Conservation (phyloP, 2,888 invertebrate genomes). For the Cinara cedri region DNA sequence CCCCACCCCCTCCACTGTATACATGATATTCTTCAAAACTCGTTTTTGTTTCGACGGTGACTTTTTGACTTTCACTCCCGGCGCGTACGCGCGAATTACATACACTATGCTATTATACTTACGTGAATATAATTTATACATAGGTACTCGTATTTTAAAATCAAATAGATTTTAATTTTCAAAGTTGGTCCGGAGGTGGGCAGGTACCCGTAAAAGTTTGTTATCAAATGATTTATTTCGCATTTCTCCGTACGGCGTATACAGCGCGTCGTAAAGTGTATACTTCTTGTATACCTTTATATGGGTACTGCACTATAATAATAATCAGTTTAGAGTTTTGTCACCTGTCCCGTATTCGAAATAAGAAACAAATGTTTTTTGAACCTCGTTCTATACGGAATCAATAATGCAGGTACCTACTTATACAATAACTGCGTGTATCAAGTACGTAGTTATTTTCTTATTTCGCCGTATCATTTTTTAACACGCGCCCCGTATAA, state of each 20-base stretch:
- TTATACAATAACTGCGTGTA: no score
- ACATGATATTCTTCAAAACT: conserved; percentile 17
- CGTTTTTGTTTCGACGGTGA: conserved; percentile 6
- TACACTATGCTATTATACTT: no score
- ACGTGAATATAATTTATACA: no score
- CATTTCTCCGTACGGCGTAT: no score
- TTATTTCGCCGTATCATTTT: no score
- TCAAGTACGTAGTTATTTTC: no score
- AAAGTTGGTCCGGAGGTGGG: not conserved
- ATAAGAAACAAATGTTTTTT: conserved; percentile 10
- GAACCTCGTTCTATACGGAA: not conserved
- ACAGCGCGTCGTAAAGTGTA: no score
- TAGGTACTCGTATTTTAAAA: not conserved
- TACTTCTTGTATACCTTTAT: no score
- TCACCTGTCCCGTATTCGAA: not conserved
- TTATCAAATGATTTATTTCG: not conserved
- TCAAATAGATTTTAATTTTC: conserved; percentile 32
- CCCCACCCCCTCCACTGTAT: no score
- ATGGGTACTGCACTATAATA: no score
- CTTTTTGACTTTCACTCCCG: not conserved
- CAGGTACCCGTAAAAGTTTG: not conserved
- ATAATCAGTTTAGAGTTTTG: not conserved
- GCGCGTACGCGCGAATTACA: not conserved
- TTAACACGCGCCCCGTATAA: no score
- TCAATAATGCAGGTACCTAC: not conserved